These are phyloP conservation scores for Dione vanillae DNA, from an alignment of 2,888 invertebrate genomes.

Conservation along the genomic window DNA sequence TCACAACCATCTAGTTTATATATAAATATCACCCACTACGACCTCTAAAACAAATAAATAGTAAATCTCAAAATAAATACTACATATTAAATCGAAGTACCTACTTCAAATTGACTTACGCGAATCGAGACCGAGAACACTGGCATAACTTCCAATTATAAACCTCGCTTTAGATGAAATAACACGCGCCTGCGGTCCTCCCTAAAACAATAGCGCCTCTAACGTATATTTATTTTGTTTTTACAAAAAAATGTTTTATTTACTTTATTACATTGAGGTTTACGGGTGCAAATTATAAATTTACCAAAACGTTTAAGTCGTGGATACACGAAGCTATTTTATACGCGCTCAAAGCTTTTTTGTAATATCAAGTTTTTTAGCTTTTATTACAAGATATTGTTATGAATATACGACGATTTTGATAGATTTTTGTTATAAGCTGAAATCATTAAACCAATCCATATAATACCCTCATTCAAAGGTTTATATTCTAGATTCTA, in stretches of 20 bases:
- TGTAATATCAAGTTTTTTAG: too few species aligned
- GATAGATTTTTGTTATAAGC: too few species aligned
- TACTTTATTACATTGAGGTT: background rate
- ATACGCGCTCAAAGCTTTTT: too few species aligned
- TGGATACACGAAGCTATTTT: background rate
- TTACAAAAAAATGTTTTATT: conserved; percentile 19
- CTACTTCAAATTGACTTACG: conserved; percentile 5
- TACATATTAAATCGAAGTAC: conserved; percentile 3
- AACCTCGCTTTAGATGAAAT: conserved; percentile 15
- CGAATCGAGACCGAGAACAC: background rate
- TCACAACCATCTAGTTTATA: background rate
- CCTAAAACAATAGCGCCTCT: conserved; percentile 30
- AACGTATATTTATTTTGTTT: conserved; percentile 17
- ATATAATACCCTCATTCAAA: too few species aligned
- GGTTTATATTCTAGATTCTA: too few species aligned
- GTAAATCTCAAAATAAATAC: background rate
- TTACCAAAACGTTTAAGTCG: background rate
- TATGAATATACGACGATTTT: too few species aligned
- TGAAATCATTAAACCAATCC: too few species aligned
- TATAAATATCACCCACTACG: background rate
- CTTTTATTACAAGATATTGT: too few species aligned
- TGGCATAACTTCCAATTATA: conserved; percentile 21
- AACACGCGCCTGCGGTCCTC: conserved; percentile 21
- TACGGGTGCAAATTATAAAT: conserved; percentile 11
- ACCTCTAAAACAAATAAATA: background rate